Evolutionary conservation across 1,140 invertebrate genomes (phyloP), one percentile per base, ranked within the genome.

Genomic region (Calycopis cecrops): DNA sequence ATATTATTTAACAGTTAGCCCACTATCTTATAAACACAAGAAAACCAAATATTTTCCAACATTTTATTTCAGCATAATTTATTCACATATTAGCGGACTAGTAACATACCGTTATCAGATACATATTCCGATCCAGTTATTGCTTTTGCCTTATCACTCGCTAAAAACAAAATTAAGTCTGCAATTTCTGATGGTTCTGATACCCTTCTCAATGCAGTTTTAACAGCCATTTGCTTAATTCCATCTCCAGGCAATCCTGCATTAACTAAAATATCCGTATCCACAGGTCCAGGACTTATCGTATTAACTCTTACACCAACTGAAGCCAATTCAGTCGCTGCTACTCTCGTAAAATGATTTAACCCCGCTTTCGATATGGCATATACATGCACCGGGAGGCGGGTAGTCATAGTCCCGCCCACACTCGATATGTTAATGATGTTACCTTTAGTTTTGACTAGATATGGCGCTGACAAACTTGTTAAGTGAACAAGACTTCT

Each of bases 381-480:
- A 17, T 53, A 48, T n/a, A 12, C 21, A 28, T 16, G 35, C 16
- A 9, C 21, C 7, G 17, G n/a, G 1, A 1, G 28, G 37, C n/a
- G 28, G 49, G 35, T 14, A 37, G 18, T 6, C 55, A 21, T 21
- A 35, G 54, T 28, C 12, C 44, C 62, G 33, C 9, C 53, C 17
- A 62, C 14, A 11, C 64, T 67, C n/a, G 64, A 67, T 56, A 67
- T 35, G n/a, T 63, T 63, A 1, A 67, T 37, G 21, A 67, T 67
- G 16, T 61, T 67, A 0, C 64, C 64, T 44, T 63, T 67, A 7
- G 58, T 59, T 35, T 60, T 51, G 9, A 59, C 48, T 3, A 67
- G 38, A 54, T 55, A 40, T 8, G 58, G 56, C 33, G 52, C 50
- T 10, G 57, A 50, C 2, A 63, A 47, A 35, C 42, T 44, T 14